Conservation (phyloP, 2,797 vertebrate genomes). For the Cirrhinus molitorella region DNA sequence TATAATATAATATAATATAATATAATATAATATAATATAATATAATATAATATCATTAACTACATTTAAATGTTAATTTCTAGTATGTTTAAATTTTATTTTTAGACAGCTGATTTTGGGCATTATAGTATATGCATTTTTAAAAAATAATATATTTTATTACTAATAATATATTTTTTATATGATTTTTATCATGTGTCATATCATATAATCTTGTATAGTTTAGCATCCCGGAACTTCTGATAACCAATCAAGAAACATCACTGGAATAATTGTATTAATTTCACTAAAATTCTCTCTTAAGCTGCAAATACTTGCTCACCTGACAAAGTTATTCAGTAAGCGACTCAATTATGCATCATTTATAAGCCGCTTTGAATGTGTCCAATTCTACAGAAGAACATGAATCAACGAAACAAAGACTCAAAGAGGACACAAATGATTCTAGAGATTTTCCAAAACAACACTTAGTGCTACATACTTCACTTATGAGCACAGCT, state of each 20-base stretch:
- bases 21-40: not conserved
- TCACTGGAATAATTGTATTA: not conserved
- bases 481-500: not conserved
- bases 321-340: not conserved
- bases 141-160: not conserved
- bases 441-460: not conserved
- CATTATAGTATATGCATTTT: not conserved
- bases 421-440: not conserved
- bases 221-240: too few relatives aligned
- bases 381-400: not conserved
- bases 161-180: not conserved
- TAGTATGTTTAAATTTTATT: not conserved
- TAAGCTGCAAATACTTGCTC: not conserved
- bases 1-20: too few relatives aligned
- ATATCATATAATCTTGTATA: not conserved
- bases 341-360: not conserved
- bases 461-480: not conserved
- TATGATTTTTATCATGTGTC: not conserved
- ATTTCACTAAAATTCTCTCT: not conserved
- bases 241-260: not conserved
- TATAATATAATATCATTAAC: not conserved
- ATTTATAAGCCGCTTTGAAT: conserved; percentile 6
- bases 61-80: too few relatives aligned
- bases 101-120: not conserved
- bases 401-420: not conserved